These are phyloP conservation scores for Panonychus citri DNA, from an alignment of 1,140 invertebrate genomes.

Conservation along the genomic window DNA sequence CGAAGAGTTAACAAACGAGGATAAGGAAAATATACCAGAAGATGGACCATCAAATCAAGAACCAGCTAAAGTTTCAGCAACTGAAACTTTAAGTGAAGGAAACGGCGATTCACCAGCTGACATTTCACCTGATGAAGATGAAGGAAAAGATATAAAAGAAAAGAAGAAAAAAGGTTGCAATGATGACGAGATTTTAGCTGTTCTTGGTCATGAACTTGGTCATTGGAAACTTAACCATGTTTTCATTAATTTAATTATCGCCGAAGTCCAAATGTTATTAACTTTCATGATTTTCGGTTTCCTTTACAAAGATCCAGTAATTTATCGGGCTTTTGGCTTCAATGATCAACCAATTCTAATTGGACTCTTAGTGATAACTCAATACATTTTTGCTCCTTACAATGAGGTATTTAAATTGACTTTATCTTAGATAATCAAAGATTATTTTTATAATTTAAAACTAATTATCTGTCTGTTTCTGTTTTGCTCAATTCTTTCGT, in stretches of 20 bases:
- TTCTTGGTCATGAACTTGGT: conserved; percentile 85
- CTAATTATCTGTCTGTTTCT: conserved; percentile 1
- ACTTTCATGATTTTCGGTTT: conserved; percentile 69
- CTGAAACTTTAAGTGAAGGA: conserved; percentile 14
- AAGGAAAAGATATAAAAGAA: conserved; percentile 3
- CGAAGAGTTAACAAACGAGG: conserved; percentile 12
- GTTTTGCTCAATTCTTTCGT: conserved; percentile 12
- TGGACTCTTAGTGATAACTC: conserved; percentile 70
- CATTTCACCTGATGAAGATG: conserved; percentile 4
- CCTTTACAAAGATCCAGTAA: conserved; percentile 46
- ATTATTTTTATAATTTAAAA: neutral
- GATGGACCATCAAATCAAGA: no score
- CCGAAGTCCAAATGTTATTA: conserved; percentile 45
- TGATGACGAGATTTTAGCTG: conserved; percentile 77
- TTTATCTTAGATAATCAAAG: no score
- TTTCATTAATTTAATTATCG: conserved; percentile 38
- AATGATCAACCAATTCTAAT: conserved; percentile 61
- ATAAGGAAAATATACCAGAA: neutral
- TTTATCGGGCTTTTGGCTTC: conserved; percentile 61
- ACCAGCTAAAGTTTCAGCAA: no score
- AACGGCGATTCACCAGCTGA: neutral
- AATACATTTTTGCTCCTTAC: conserved; percentile 75
- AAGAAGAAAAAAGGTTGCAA: conserved; percentile 33
- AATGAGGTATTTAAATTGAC: conserved; percentile 40
- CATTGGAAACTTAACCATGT: conserved; percentile 90